A percentile compares a stretch with the other conserved stretches of the same genome.
Evolutionary conservation across 2,888 invertebrate genomes (phyloP).

Genomic region (Himalopsyche japonica): DNA sequence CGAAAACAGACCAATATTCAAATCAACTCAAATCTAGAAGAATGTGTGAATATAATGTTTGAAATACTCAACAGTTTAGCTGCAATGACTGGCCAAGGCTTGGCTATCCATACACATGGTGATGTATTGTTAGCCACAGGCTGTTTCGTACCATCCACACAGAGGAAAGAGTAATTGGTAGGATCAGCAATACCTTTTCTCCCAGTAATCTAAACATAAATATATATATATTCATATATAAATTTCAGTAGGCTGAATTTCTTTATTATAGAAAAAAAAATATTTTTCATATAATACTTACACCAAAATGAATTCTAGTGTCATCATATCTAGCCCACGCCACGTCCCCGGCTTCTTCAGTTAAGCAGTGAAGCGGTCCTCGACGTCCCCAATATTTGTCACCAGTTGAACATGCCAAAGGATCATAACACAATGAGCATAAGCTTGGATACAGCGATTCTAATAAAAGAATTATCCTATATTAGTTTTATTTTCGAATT

Average conservation of each 20-base stretch:
- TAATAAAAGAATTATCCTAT: constrained; percentile 43
- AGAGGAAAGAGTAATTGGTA: constrained; percentile 70
- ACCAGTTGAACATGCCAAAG: constrained; percentile 61
- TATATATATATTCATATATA: no score
- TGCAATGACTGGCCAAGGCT: constrained; percentile 78
- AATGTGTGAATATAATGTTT: no score
- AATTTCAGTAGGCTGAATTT: no score
- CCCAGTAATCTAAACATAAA: constrained; percentile 46
- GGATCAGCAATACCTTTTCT: constrained; percentile 46
- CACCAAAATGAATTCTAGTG: constrained; percentile 67
- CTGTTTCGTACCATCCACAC: constrained; percentile 73
- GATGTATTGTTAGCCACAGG: constrained; percentile 57
- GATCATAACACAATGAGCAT: constrained; percentile 71
- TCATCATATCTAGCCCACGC: constrained; percentile 80
- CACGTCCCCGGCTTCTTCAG: constrained; percentile 77
- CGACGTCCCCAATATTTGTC: constrained; percentile 84
- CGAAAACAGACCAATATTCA: no score
- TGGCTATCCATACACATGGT: constrained; percentile 78
- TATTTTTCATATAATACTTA: constrained; percentile 44
- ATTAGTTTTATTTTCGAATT: no score
- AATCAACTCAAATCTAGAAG: no score
- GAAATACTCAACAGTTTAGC: constrained; percentile 59
- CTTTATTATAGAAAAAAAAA: no score
- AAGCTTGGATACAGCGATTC: constrained; percentile 70
- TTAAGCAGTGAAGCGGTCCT: constrained; percentile 80